phyloP scores from a whole-genome alignment of 2,113 vertebrate genomes.

The Nettapus auritus region DNA sequence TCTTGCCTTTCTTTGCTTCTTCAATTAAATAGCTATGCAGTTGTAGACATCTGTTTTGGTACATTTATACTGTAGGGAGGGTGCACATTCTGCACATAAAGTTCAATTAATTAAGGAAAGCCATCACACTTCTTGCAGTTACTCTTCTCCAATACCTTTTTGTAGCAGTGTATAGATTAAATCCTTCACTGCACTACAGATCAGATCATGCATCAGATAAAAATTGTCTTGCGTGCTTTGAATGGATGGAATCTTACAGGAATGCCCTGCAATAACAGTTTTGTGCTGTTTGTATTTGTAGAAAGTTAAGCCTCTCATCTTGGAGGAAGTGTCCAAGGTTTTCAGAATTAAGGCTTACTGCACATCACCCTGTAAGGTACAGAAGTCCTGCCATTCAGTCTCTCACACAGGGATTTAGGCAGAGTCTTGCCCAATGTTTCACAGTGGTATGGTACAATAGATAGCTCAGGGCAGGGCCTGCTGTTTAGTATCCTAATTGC shows the following conservation, averaged over 20 bases:
- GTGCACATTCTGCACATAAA: neutral
- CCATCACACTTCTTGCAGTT: neutral
- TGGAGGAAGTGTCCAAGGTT: neutral
- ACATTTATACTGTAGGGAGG: neutral
- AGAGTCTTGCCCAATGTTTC: neutral
- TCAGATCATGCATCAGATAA: neutral
- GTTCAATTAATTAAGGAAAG: neutral
- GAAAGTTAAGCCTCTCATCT: neutral
- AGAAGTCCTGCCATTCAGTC: neutral
- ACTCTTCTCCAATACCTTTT: neutral
- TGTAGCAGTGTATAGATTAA: neutral
- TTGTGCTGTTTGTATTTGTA: neutral
- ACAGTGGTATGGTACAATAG: neutral
- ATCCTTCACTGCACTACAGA: neutral
- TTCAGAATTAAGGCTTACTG: neutral
- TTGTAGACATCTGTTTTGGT: neutral
- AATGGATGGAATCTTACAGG: neutral
- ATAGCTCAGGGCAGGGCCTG: rapidly evolving
- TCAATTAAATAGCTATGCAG: neutral
- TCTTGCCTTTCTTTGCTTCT: neutral
- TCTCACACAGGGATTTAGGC: neutral
- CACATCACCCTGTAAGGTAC: neutral
- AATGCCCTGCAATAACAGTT: neutral
- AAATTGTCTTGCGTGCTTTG: neutral
- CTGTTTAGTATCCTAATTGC: neutral